Percentiles rank a stretch among this genome's conserved stretches.
Evolutionary conservation across 53 echinoderm and acorn worm genomes (phyloP).

Genomic region (Actinopyga echinites): DNA sequence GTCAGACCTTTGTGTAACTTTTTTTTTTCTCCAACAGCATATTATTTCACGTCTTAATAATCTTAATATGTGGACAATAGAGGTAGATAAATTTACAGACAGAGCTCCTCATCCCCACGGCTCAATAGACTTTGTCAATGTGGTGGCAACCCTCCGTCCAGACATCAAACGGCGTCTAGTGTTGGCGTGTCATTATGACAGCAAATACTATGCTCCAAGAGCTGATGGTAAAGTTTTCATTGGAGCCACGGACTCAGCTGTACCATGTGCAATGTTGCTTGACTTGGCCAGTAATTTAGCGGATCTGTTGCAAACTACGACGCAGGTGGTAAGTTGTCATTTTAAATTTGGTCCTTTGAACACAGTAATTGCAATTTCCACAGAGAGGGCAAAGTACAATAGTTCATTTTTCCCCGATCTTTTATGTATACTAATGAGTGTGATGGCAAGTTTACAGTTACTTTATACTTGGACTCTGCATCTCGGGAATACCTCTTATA

Average conservation of each 20-base stretch:
- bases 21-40: slow-evolving; percentile 62
- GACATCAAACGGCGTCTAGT: slow-evolving; percentile 77
- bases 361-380: too few species aligned
- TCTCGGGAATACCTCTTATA: too few species aligned
- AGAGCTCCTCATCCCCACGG: slow-evolving; percentile 38
- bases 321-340: slow-evolving; percentile 44
- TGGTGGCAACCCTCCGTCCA: slow-evolving; percentile 77
- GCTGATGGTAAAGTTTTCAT: slow-evolving; percentile 52
- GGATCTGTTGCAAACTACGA: slow-evolving; percentile 37
- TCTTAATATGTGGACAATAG: slow-evolving; percentile 72
- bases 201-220: slow-evolving; percentile 65
- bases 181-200: slow-evolving; percentile 94
- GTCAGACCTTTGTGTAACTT: too few species aligned
- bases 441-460: too few species aligned
- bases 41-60: slow-evolving; percentile 57
- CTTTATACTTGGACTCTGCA: too few species aligned
- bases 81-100: slow-evolving; percentile 58
- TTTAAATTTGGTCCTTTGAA: neutral
- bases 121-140: slow-evolving; percentile 66
- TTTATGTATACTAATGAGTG: too few species aligned
- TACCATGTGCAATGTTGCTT: slow-evolving; percentile 91
- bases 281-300: slow-evolving; percentile 67
- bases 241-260: slow-evolving; percentile 91
- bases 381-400: too few species aligned
- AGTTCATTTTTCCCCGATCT: too few species aligned